These are phyloP conservation scores for Asarcornis scutulata DNA, from an alignment of 2,113 vertebrate genomes.

Conservation along the genomic window DNA sequence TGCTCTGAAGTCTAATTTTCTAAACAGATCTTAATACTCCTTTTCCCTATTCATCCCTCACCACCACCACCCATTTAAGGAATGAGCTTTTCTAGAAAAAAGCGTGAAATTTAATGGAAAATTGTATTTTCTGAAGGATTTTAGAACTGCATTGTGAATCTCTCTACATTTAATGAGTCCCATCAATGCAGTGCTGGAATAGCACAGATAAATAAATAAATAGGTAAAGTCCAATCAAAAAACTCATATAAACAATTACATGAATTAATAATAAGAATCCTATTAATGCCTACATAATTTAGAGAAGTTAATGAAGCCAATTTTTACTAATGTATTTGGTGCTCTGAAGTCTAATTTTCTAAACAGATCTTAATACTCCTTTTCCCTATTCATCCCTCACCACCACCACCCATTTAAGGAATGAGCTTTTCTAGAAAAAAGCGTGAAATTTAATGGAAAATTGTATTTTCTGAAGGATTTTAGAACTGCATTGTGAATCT, in stretches of 20 bases:
- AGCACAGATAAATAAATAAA: conserved; percentile 70
- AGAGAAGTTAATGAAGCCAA: conserved; percentile 70
- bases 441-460: background rate
- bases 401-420: background rate
- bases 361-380: conserved; percentile 11
- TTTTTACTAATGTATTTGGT: conserved; percentile 63
- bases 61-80: background rate
- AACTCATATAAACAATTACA: conserved; percentile 70
- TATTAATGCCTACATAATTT: conserved; percentile 68
- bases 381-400: background rate
- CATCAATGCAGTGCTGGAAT: conserved; percentile 68
- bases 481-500: background rate
- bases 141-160: background rate
- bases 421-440: background rate
- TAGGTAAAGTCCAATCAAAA: conserved; percentile 62
- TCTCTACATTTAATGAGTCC: conserved; percentile 71
- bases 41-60: background rate
- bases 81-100: background rate
- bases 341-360: conserved; percentile 47
- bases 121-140: background rate
- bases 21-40: conserved; percentile 19
- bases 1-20: conserved; percentile 47
- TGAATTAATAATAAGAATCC: conserved; percentile 76
- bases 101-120: background rate
- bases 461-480: background rate